Evolutionary conservation across 2,888 invertebrate species (phyloP).

Genomic region (Campoletis raptor): DNA sequence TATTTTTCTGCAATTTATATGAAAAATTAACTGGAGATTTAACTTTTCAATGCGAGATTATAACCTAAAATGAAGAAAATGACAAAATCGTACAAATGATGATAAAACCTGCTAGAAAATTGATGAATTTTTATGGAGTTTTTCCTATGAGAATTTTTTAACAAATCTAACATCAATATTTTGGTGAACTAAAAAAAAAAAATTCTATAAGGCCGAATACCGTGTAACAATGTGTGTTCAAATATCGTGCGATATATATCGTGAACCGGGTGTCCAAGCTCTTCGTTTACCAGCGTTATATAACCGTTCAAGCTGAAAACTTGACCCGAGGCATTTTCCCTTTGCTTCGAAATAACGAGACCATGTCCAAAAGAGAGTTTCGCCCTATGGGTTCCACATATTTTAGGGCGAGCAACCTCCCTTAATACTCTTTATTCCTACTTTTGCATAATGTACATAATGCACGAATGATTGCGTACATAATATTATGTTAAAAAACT

Average conservation of each 20-base stretch:
- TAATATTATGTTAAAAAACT: neutral
- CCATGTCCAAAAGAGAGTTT: constrained; percentile 81
- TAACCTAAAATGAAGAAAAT: too few species aligned
- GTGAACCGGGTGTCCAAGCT: constrained; percentile 67
- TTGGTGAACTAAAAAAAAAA: neutral
- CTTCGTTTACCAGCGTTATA: constrained; percentile 57
- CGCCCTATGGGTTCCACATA: constrained; percentile 82
- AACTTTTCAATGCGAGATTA: too few species aligned
- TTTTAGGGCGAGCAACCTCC: constrained; percentile 82
- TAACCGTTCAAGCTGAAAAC: constrained; percentile 56
- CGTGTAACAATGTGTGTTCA: neutral
- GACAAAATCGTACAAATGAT: too few species aligned
- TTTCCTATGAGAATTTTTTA: too few species aligned
- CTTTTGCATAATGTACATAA: constrained; percentile 30
- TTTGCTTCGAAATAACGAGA: constrained; percentile 81
- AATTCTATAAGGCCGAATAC: neutral
- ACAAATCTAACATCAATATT: neutral
- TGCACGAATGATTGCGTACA: neutral
- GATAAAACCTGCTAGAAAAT: too few species aligned
- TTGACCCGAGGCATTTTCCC: constrained; percentile 67
- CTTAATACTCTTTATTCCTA: constrained; percentile 47
- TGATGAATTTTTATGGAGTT: too few species aligned
- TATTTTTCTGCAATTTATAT: too few species aligned
- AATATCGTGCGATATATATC: constrained; percentile 63
- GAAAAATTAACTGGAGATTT: too few species aligned